Percentiles rank a stretch among this genome's conserved stretches.
Conservation (phyloP, 2,888 invertebrate species). For the Saturnia japonica region DNA sequence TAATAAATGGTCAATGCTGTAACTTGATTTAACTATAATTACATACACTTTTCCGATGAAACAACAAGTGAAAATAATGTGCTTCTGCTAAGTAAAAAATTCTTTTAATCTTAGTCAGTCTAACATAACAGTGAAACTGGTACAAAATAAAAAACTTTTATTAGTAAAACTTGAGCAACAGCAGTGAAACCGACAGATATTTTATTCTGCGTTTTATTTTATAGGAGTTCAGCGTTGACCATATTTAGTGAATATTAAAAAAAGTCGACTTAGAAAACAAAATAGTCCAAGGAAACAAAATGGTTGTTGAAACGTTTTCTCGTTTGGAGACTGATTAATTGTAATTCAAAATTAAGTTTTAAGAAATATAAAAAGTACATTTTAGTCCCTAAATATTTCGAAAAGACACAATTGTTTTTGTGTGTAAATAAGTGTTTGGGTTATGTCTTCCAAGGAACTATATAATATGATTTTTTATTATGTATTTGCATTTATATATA, state of each 20-base stretch:
- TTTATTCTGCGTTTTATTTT: background rate
- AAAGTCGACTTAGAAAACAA: conserved; percentile 33
- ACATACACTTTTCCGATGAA: background rate
- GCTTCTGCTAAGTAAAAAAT: too few relatives aligned
- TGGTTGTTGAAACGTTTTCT: conserved; percentile 62
- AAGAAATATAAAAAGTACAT: conserved; percentile 27
- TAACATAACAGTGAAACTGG: too few relatives aligned
- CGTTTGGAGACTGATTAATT: conserved; percentile 77
- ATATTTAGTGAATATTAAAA: conserved; percentile 23
- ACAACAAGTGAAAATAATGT: too few relatives aligned
- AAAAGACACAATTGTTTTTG: conserved; percentile 18
- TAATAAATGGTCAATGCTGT: background rate
- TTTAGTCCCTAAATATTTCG: conserved; percentile 18
- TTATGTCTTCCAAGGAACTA: conserved; percentile 19
- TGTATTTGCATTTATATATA: conserved; percentile 45
- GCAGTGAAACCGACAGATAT: background rate
- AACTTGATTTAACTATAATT: background rate
- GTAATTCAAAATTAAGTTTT: conserved; percentile 49
- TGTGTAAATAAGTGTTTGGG: conserved; percentile 24
- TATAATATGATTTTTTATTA: conserved; percentile 1
- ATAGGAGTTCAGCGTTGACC: conserved; percentile 10
- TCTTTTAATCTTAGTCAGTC: too few relatives aligned
- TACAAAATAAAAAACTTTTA: too few relatives aligned
- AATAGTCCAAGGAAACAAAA: conserved; percentile 56
- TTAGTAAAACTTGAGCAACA: background rate